Base-by-base conservation (phyloP, 2,888 invertebrate species). In the Abrostola triplasia region DNA sequence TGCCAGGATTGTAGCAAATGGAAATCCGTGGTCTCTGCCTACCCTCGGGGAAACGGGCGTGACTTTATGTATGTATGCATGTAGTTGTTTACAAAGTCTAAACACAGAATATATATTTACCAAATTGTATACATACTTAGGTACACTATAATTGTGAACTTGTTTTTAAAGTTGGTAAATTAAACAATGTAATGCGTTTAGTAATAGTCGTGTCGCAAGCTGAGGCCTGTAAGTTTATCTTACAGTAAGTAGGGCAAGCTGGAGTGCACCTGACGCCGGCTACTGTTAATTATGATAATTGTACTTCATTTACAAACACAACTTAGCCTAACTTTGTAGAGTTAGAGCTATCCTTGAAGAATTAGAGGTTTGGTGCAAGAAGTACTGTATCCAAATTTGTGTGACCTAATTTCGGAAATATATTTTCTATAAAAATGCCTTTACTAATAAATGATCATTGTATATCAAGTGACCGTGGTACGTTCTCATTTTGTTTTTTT, bases 221-320 rank as follows among this genome's bases (percentile, higher is more conserved):
- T 36, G 0, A 47, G 10, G 9, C 13, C 53, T 73, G 62, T 51
- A 60, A 70, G 64, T 74, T 73, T 74, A 74, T 74, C 74, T 67
- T 49, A 12, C 55, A 40, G 41, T 38, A 70, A 62, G 47, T 67
- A 49, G 64, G 65, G 36, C 59, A 56, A 49, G 51, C 62, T 13
- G 64, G 64, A 53, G 67, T 59, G 54, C 7, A 36, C 44, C 36
- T 36, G 60, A 59, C 24, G 47, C 48, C 11, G 11, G 40, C 24
- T n/a, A n/a, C 12, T 42, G 51, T 67, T 73, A 57, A 70, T 70
- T 73, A 70, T 59, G 53, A 64, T 75, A 67, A 73, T 70, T 64
- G 44, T 60, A 36, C 44, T 59, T 59, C 53, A 65, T 59, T 70
- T 48, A 47, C 44, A 47, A 47, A 7, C 10, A 11, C 44, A 24